Evolutionary conservation across 2,113 vertebrate species (phyloP).

Genomic region (Onychorhynchus coronatus): DNA sequence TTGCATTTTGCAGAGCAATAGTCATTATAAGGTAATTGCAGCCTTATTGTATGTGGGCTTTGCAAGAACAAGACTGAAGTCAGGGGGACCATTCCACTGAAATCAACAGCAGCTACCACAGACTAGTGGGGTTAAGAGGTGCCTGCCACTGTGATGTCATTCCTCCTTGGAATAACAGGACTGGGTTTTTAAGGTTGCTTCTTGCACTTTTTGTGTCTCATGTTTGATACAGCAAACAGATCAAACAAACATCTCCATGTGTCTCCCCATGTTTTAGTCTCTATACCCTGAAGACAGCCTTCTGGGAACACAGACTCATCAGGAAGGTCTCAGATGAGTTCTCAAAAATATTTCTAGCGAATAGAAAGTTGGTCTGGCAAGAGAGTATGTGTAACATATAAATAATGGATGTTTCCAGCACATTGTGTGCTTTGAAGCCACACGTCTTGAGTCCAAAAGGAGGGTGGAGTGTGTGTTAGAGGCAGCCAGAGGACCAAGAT

Average conservation of each 20-base stretch:
- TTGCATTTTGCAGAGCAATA: background rate
- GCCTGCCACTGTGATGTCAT: background rate
- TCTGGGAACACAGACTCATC: conserved; percentile 33
- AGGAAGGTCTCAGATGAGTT: conserved; percentile 48
- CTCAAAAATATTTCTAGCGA: conserved; percentile 56
- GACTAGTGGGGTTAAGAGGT: background rate
- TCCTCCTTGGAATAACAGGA: background rate
- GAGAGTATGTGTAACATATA: conserved; percentile 19
- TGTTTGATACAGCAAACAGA: background rate
- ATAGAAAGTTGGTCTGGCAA: conserved; percentile 54
- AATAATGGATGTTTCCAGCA: conserved; percentile 56
- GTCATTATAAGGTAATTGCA: background rate
- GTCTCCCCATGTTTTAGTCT: background rate
- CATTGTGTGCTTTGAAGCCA: conserved; percentile 27
- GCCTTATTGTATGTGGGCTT: background rate
- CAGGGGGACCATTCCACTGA: background rate
- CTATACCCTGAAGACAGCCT: background rate
- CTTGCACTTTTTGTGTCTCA: background rate
- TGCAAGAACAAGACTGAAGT: background rate
- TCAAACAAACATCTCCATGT: background rate
- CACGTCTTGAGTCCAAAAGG: background rate
- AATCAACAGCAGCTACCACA: background rate
- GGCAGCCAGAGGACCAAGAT: background rate
- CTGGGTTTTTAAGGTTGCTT: background rate
- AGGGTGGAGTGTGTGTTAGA: background rate